Base-by-base conservation (phyloP, 2,113 vertebrate genomes). In the Pelusios castaneus region DNA sequence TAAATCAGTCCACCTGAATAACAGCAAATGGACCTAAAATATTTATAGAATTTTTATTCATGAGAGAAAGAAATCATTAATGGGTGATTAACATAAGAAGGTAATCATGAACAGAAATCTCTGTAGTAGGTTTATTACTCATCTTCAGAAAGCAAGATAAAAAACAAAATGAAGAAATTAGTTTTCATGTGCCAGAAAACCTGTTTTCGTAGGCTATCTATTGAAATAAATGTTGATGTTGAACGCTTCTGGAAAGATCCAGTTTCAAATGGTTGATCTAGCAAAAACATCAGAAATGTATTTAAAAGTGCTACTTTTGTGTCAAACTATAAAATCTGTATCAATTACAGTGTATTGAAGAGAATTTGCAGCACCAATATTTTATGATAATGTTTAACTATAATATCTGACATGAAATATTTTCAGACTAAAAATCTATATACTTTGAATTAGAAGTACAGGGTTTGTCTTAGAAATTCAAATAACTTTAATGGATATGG, bases 21-120 rank as follows among this genome's bases (percentile, higher is more conserved):
- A 98, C 98, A 98, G 98, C 98, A 98, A 99, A 98, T 98, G 97
- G 97, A 98, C 94, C 96, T 98, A 96, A 98, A 98, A 98, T 98
- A 98, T 98, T 98, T 96, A 98, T 96, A 95, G 84, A 96, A 97
- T 97, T 97, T 97, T 96, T 95, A 88, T 95, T 95, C 94, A 97
- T 91, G 88, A 93, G 89, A 96, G 83, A 95, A 96, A 96, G 89
- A 93, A 96, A 94, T 91, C 9, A 27, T 92, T 97, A 97, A 97
- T 96, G 98, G 95, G 88, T 96, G 93, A 98, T 96, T 97, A 97
- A 96, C 92, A 95, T 96, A 93, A 97, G 95, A 96, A 93, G 96
- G 96, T 95, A 93, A 84, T 97, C 98, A 98, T 98, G 95, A 97
- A 97, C 94, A 97, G 92, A 89, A 84, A 93, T 94, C 96, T 97